A percentile compares a stretch with the other conserved stretches of the same genome.
phyloP scores from a whole-genome alignment of 2,888 invertebrate species.

The Noctua pronuba region DNA sequence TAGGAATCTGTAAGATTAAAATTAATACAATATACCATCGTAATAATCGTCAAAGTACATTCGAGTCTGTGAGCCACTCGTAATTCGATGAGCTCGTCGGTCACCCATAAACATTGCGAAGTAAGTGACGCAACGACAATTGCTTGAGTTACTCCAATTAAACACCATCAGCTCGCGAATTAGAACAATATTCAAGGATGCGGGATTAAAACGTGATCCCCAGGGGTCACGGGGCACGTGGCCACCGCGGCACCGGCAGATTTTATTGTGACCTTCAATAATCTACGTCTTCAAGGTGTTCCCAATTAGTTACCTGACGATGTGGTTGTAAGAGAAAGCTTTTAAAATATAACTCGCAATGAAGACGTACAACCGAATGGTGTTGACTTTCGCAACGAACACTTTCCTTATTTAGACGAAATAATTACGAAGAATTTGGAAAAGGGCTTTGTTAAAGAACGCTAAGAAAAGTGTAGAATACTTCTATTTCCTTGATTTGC shows the following conservation, averaged over 20 bases:
- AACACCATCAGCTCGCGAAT: constrained; percentile 60
- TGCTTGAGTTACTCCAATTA: constrained; percentile 68
- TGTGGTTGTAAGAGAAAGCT: neutral
- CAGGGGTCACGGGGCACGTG: constrained; percentile 3
- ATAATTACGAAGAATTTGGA: constrained; percentile 3
- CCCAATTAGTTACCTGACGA: neutral
- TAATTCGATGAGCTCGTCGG: constrained; percentile 10
- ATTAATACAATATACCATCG: neutral
- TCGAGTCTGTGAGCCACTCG: neutral
- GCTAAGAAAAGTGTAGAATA: neutral
- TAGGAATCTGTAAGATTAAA: neutral
- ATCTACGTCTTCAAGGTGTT: constrained; percentile 8
- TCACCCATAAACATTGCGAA: constrained; percentile 17
- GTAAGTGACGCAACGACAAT: constrained; percentile 61
- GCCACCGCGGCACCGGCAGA: too few species aligned
- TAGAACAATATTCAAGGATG: constrained; percentile 52
- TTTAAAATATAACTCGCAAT: constrained; percentile 6
- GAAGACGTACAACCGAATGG: neutral
- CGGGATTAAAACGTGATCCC: constrained; percentile 40
- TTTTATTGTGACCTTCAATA: neutral
- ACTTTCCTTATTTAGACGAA: neutral
- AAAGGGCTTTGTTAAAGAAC: neutral
- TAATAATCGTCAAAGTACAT: constrained; percentile 15
- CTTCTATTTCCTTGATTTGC: neutral
- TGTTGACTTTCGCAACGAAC: neutral